Conservation (phyloP, 2,797 vertebrate species). For the Lithobates sylvaticus region DNA sequence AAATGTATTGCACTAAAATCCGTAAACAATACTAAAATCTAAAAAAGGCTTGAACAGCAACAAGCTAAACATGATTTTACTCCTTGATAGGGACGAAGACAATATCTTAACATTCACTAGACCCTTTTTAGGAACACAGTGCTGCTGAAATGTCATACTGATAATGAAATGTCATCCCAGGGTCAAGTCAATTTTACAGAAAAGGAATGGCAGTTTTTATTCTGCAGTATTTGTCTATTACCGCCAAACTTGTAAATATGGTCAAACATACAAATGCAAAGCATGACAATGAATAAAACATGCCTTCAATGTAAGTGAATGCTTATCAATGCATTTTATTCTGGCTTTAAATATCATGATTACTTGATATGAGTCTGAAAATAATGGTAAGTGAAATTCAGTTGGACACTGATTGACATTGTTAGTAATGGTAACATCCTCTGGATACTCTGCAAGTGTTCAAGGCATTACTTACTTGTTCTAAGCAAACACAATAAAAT, state of each 20-base stretch:
- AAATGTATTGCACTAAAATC: slow-evolving; percentile 16
- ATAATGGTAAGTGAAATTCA: slow-evolving; percentile 26
- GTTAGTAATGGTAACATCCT: slow-evolving; percentile 27
- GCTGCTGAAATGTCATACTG: slow-evolving; percentile 65
- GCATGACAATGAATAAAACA: slow-evolving; percentile 43
- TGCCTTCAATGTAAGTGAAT: slow-evolving; percentile 22
- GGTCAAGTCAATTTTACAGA: slow-evolving; percentile 66
- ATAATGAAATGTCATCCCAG: slow-evolving; percentile 68
- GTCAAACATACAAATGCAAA: slow-evolving; percentile 21
- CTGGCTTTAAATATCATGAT: slow-evolving; percentile 12
- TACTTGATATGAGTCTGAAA: slow-evolving; percentile 14
- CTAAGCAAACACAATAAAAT: slow-evolving; percentile 24
- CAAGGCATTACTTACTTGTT: slow-evolving; percentile 33
- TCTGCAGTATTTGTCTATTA: slow-evolving; percentile 43
- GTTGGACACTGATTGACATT: slow-evolving; percentile 22
- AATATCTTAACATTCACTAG: slow-evolving; percentile 42
- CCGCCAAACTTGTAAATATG: slow-evolving; percentile 34
- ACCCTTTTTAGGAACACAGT: slow-evolving; percentile 56
- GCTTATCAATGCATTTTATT: slow-evolving; percentile 41
- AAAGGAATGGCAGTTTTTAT: slow-evolving; percentile 49
- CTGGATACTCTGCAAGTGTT: slow-evolving; percentile 27
- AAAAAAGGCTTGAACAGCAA: slow-evolving; percentile 20
- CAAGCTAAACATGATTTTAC: slow-evolving; percentile 36
- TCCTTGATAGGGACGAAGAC: slow-evolving; percentile 37
- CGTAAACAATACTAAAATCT: background rate